Conservation (phyloP, 2,888 invertebrate species). For the Anarsia innoxiella region DNA sequence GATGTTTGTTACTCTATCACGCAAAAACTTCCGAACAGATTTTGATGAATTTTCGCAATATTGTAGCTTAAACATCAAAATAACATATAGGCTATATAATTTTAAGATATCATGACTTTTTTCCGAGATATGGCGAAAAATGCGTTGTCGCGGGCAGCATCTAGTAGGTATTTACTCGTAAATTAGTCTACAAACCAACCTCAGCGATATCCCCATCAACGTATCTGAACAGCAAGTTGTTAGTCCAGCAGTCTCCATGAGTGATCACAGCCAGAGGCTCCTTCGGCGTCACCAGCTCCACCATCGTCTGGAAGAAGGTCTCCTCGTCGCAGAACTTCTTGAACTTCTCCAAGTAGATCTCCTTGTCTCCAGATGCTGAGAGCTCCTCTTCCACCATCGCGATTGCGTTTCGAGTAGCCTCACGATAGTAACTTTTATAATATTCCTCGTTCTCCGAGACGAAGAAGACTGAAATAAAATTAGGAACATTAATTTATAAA, state of each 20-base stretch:
- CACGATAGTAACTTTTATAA: slow-evolving; percentile 80
- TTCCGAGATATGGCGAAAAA: no score
- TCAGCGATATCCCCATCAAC: slow-evolving; percentile 70
- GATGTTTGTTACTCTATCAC: no score
- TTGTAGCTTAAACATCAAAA: no score
- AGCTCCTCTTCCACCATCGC: slow-evolving; percentile 75
- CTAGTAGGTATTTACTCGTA: no score
- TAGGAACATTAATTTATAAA: not conserved
- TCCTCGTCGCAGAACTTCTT: slow-evolving; percentile 77
- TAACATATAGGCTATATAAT: no score
- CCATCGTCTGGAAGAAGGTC: slow-evolving; percentile 80
- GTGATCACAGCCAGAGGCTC: slow-evolving; percentile 81
- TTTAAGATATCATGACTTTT: no score
- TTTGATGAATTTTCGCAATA: no score
- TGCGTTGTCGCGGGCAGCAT: no score
- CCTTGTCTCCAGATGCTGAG: slow-evolving; percentile 48
- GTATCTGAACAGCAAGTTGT: slow-evolving; percentile 80
- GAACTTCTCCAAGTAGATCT: slow-evolving; percentile 76
- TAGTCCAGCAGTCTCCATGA: slow-evolving; percentile 86
- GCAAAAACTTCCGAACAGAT: no score
- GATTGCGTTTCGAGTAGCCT: slow-evolving; percentile 78
- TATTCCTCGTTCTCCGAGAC: slow-evolving; percentile 79
- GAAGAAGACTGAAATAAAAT: slow-evolving; percentile 68
- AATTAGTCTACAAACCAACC: slow-evolving; percentile 40
- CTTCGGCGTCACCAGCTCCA: slow-evolving; percentile 75